Evolutionary conservation across 2,113 vertebrate species (phyloP).

Genomic region (Carassius gibelio): DNA sequence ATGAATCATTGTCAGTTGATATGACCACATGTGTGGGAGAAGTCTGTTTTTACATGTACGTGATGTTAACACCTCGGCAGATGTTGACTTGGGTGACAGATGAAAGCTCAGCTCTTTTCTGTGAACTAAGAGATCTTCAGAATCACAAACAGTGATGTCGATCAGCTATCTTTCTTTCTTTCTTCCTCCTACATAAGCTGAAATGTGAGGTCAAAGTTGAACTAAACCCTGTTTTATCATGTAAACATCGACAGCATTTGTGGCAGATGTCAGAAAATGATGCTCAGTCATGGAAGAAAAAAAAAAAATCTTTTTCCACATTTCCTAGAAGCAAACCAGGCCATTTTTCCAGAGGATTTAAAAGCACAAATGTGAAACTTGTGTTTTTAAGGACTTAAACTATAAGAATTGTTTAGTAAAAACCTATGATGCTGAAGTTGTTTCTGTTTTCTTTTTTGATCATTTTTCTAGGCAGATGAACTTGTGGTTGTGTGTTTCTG

Average conservation of each 20-base stretch:
- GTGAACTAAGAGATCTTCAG: constrained; percentile 56
- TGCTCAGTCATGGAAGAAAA: not conserved
- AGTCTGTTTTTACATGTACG: constrained; percentile 12
- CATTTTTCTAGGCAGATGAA: not conserved
- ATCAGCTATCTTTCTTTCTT: constrained; percentile 2
- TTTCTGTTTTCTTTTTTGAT: not conserved
- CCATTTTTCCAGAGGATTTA: not conserved
- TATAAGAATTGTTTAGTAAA: not conserved
- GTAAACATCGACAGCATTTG: not conserved
- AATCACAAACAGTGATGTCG: constrained; percentile 60
- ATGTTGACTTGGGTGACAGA: constrained; percentile 22
- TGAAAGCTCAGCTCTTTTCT: constrained; percentile 38
- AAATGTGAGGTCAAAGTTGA: constrained; percentile 28
- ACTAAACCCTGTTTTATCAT: not conserved
- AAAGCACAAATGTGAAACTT: not conserved
- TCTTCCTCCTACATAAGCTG: constrained; percentile 6
- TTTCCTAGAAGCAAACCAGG: not conserved
- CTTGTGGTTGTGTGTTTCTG: not conserved
- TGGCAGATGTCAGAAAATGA: not conserved
- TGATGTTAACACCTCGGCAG: constrained; percentile 26
- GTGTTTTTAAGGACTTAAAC: not conserved
- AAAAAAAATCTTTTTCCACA: not conserved
- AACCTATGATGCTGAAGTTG: not conserved
- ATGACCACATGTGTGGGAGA: constrained; percentile 5
- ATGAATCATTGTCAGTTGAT: constrained; percentile 21